These are phyloP conservation scores for Phaethornis superciliosus DNA, from an alignment of 2,113 vertebrate genomes.

Conservation along the genomic window DNA sequence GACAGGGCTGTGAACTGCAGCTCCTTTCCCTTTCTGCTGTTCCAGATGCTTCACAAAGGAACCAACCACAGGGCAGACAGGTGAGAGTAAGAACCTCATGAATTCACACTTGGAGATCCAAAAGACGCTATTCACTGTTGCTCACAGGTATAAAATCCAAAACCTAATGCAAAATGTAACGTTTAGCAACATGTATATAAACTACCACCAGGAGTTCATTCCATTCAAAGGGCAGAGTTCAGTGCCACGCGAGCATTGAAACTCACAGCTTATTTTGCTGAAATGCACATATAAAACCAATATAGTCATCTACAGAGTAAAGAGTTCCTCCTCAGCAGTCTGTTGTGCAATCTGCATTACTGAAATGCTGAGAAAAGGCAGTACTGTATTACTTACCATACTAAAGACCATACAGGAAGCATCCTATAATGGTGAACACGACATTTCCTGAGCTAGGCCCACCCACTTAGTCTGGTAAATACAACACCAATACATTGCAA, in stretches of 20 bases:
- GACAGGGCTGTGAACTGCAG: not conserved
- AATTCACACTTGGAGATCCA: not conserved
- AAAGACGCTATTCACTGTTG: not conserved
- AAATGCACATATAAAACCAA: not conserved
- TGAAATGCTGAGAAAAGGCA: not conserved
- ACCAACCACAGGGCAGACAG: not conserved
- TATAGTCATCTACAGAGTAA: not conserved
- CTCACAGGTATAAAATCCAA: not conserved
- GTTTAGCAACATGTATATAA: not conserved
- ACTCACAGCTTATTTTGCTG: not conserved
- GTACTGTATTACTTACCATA: not conserved
- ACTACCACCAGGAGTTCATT: not conserved
- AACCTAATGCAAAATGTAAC: not conserved
- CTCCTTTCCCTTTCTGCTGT: not conserved
- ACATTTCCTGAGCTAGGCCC: not conserved
- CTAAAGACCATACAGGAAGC: not conserved
- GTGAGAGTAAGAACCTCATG: not conserved
- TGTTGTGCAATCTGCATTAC: not conserved
- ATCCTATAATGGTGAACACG: not conserved
- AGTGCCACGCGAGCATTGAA: not conserved
- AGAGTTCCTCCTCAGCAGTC: not conserved
- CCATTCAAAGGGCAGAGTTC: not conserved
- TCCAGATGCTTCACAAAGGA: not conserved
- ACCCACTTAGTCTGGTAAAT: not conserved
- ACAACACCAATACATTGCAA: not conserved